Percentiles rank a stretch among this genome's conserved stretches.
Evolutionary conservation across 2,888 invertebrate genomes (phyloP).

Genomic region (Petrolisthes cinctipes): DNA sequence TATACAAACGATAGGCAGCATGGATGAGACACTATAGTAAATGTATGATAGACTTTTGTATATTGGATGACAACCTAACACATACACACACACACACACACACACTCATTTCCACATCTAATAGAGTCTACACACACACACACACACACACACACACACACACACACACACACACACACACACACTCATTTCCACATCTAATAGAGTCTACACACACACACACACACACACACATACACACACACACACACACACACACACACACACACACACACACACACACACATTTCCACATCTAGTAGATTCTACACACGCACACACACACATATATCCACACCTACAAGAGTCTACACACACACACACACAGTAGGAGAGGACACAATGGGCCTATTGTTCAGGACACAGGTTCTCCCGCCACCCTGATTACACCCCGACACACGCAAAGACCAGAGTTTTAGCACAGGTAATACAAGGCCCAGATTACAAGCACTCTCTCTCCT

Average conservation of each 20-base stretch:
- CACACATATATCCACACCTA: not conserved
- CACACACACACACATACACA: slow-evolving; percentile 25
- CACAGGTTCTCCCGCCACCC: not conserved
- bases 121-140: not conserved
- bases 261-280: not conserved
- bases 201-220: not conserved
- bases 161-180: slow-evolving; percentile 16
- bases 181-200: too few species aligned
- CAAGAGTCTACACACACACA: slow-evolving; percentile 8
- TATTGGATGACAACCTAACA: not conserved
- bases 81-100: slow-evolving; percentile 19
- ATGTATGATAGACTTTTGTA: too few species aligned
- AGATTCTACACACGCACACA: not conserved
- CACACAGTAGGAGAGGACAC: slow-evolving; percentile 9
- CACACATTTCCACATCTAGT: too few species aligned
- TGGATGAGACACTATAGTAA: too few species aligned
- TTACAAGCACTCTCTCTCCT: not conserved
- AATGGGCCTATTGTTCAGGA: slow-evolving; percentile 25
- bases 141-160: slow-evolving; percentile 27
- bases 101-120: not conserved
- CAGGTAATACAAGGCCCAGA: slow-evolving; percentile 24
- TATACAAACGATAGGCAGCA: too few species aligned
- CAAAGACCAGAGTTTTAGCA: slow-evolving; percentile 26
- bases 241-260: slow-evolving; percentile 28
- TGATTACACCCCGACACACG: slow-evolving; percentile 25